Evolutionary conservation across 2,113 vertebrate species (phyloP).

Genomic region (Amazona vittata): DNA sequence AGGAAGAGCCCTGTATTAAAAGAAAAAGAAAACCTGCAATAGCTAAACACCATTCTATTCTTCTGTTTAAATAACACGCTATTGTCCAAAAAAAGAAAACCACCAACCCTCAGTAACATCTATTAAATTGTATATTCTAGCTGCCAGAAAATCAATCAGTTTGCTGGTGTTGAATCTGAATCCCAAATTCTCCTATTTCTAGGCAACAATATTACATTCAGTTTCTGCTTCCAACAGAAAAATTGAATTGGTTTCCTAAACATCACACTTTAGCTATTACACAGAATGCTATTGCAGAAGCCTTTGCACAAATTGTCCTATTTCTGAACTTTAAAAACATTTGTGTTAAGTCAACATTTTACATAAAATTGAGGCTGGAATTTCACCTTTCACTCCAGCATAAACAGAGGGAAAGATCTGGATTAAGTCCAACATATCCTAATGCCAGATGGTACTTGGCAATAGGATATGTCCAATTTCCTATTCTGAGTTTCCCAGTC

Average conservation of each 20-base stretch:
- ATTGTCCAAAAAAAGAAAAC: not conserved
- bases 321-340: not conserved
- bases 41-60: not conserved
- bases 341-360: not conserved
- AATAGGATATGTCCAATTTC: not conserved
- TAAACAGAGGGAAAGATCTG: not conserved
- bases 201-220: fast-evolving
- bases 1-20: not conserved
- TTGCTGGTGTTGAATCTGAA: not conserved
- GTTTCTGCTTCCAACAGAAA: not conserved
- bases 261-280: not conserved
- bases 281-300: not conserved
- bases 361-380: not conserved
- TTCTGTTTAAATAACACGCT: not conserved
- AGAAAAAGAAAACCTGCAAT: not conserved
- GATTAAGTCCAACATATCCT: not conserved
- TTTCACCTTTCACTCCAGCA: not conserved
- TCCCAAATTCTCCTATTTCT: not conserved
- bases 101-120: not conserved
- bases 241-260: not conserved
- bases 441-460: not conserved
- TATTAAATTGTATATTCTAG: not conserved
- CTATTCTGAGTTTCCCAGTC: not conserved
- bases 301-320: not conserved
- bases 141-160: not conserved